Base-by-base conservation (phyloP, 1,140 invertebrate species). In the Philaenus spumarius region DNA sequence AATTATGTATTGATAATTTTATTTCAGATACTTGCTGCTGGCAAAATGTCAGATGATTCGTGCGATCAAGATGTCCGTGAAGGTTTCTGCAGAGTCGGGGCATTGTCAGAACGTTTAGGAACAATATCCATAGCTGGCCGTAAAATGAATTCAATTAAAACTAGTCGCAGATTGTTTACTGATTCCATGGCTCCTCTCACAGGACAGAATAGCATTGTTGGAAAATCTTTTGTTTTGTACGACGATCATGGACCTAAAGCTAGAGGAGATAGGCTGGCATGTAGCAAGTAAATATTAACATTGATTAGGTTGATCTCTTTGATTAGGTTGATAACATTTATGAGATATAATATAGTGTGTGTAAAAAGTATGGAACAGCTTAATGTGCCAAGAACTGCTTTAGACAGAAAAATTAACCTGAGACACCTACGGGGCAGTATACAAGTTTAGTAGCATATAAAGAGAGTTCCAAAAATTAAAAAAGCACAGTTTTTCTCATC, bases 211-310 rank as follows among this genome's bases (percentile, higher is more conserved):
- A 82, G 80, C 50, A 82, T 96, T 60, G 67, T 95, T 59, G 89
- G 87, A 14, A 86, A 85, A 67, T 92, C 93, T 15, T 70, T 98
- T 26, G 89, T 95, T 0, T 83, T 97, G 40, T 92, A 91, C 65
- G 92, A 93, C 72, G 90, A 94, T 67, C 78, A 86, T 68, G 89
- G 89, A 2, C 92, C 92, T 1, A 83, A 86, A 60, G 90, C 90
- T 0, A 76, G 93, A 59, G 92, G 90, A 11, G 87, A 93, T 70
- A 73, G 93, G 63, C 76, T 97, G 65, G 91, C 90, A 0, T 97
- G 94, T 73, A 86, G 90, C 15, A 81, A 82, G 90, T 92, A 76
- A 80, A 68, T 69, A 39, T 30, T n/a, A n/a, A n/a, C n/a, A n/a
- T n/a, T n/a, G n/a, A n/a, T n/a, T n/a, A n/a, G n/a, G n/a, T n/a